A percentile compares a stretch with the other conserved stretches of the same genome.
These are phyloP conservation scores for Operophtera brumata DNA, from an alignment of 2,888 invertebrate species.

Conservation along the genomic window DNA sequence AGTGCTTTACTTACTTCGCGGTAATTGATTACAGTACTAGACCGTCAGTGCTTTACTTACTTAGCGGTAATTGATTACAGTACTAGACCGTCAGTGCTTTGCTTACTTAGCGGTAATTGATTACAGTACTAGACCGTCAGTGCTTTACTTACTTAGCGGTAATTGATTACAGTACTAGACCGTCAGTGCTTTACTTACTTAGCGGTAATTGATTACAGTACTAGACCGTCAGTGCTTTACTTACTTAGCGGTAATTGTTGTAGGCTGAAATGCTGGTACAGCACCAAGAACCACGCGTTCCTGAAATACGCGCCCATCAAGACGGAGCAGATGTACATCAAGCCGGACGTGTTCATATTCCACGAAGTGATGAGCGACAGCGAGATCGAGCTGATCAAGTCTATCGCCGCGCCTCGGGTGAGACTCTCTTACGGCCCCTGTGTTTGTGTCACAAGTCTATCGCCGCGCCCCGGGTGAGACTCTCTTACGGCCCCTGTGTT, in stretches of 20 bases:
- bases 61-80: not conserved
- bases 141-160: too few species aligned
- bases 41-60: too few species aligned
- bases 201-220: not conserved
- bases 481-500: too few species aligned
- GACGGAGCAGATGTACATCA: constrained; percentile 87
- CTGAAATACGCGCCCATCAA: constrained; percentile 90
- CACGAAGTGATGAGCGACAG: constrained; percentile 93
- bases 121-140: too few species aligned
- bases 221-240: too few species aligned
- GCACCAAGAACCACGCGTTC: constrained; percentile 85
- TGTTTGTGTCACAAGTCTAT: too few species aligned
- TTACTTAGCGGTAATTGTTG: constrained; percentile 20
- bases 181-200: too few species aligned
- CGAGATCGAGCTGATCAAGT: constrained; percentile 93
- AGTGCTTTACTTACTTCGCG: too few species aligned
- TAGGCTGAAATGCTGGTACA: constrained; percentile 87
- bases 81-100: too few species aligned
- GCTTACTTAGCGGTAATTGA: not conserved
- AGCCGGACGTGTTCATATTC: constrained; percentile 92
- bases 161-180: not conserved
- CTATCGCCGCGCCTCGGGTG: constrained; percentile 92
- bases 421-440: constrained; percentile 36
- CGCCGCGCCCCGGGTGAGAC: too few species aligned
- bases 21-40: not conserved